Evolutionary conservation across 2,113 vertebrate species (phyloP).

Genomic region (Sebastes fasciatus): DNA sequence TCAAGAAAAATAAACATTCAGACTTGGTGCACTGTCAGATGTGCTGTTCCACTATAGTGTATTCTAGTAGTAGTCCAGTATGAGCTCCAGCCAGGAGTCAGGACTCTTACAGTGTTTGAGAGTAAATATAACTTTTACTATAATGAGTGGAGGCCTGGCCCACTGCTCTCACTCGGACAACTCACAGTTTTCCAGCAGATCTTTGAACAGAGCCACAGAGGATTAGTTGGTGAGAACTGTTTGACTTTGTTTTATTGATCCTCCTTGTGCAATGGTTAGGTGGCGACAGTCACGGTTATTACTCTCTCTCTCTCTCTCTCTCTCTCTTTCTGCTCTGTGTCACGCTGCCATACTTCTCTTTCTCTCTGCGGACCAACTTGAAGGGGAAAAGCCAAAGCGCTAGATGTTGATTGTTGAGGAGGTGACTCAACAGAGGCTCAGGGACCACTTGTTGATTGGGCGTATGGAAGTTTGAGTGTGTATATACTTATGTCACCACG

Average conservation of each 20-base stretch:
- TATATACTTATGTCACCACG: not conserved
- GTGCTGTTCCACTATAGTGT: too few relatives aligned
- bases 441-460: slow-evolving; percentile 55
- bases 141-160: slow-evolving; percentile 13
- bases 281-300: slow-evolving; percentile 48
- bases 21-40: too few relatives aligned
- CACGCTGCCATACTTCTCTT: slow-evolving; percentile 34
- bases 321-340: slow-evolving; percentile 16
- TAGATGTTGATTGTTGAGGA: slow-evolving; percentile 54
- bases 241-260: slow-evolving; percentile 76
- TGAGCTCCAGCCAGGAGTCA: not conserved
- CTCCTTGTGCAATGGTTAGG: slow-evolving; percentile 35
- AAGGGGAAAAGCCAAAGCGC: slow-evolving; percentile 48
- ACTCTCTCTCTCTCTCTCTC: slow-evolving; percentile 1
- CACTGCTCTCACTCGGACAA: slow-evolving; percentile 26
- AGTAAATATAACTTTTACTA: slow-evolving; percentile 33
- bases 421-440: slow-evolving; percentile 61
- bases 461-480: not conserved
- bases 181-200: slow-evolving; percentile 49
- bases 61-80: too few relatives aligned
- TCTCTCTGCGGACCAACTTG: slow-evolving; percentile 53
- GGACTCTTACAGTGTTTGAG: slow-evolving; percentile 34
- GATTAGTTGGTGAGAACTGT: slow-evolving; percentile 59
- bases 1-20: too few relatives aligned
- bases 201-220: slow-evolving; percentile 67